These are phyloP conservation scores for Lytechinus variegatus DNA, from an alignment of 35 echinoderm and acorn worm genomes.

Conservation along the genomic window DNA sequence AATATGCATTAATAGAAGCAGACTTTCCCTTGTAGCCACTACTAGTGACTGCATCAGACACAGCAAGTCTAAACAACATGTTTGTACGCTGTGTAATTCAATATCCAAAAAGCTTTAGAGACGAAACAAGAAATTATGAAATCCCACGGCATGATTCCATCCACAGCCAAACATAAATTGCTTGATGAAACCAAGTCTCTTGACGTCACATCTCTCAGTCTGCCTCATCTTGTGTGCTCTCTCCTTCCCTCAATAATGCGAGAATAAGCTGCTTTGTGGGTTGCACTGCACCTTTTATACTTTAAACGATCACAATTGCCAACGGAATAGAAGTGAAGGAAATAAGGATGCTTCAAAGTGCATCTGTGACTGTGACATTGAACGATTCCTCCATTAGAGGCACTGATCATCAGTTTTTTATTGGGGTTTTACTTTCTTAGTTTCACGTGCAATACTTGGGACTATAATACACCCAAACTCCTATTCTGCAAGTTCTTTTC, in stretches of 20 bases:
- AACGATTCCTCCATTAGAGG: background rate
- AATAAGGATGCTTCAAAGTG: background rate
- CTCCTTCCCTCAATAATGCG: background rate
- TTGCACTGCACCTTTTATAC: background rate
- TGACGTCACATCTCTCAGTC: background rate
- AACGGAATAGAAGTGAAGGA: background rate
- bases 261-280: background rate
- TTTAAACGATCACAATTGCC: slow-evolving; percentile 3
- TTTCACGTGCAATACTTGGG: background rate
- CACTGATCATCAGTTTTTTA: background rate
- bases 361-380: background rate
- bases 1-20: background rate
- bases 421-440: background rate
- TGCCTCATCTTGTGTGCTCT: background rate
- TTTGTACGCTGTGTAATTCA: background rate
- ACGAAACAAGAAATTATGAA: slow-evolving; percentile 14
- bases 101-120: slow-evolving; percentile 19
- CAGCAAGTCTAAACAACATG: background rate
- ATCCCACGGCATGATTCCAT: background rate
- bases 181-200: slow-evolving; percentile 17
- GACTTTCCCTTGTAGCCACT: background rate
- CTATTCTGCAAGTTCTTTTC: no score
- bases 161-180: background rate
- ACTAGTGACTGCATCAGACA: background rate
- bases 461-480: background rate